Base-by-base conservation (phyloP, 1,140 invertebrate genomes). In the Cotesia glomerata region DNA sequence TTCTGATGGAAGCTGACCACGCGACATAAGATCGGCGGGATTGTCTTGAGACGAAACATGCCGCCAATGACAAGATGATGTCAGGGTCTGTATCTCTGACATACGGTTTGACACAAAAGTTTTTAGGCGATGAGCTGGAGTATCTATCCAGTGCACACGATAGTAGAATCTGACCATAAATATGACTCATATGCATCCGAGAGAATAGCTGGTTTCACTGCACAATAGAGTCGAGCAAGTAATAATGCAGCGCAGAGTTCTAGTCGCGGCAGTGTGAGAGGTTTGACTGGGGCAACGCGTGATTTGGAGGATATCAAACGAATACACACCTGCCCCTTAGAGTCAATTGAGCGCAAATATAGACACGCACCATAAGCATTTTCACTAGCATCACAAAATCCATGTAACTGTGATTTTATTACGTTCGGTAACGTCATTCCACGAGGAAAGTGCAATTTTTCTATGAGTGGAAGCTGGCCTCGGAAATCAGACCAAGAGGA, bases 371-470 rank as follows among this genome's bases (percentile, higher is more conserved):
- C 82, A 63, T 85, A 87, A 0, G 78, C 81, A 0, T 7, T 34
- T 39, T 79, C 72, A 9, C 78, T 83, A 0, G 81, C 80, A 54
- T 87, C 85, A 8, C 77, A 78, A 63, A 87, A 88, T 0, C 83
- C 85, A 59, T 85, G 80, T 0, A 84, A 5, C 61, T 85, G 45
- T 1, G 73, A 49, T 0, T 51, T 3, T 5, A 1, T 2, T 2
- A 11, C 5, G 0, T 72, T 8, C 0, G n/a, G 0, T 0, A 62
- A 13, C 11, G 62, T 9, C 8, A 76, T n/a, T 34, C 56, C 4
- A 4, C 76, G 36, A 11, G 16, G 2, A 14, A 75, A 67, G 2
- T 2, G 1, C 0, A 80, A 5, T 0, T 59, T 16, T 2, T 75
- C 36, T 0, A 81, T 13, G 0, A 59, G 32, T 1, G 39, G 16